phyloP scores from a whole-genome alignment of 35 echinoderm and acorn worm species.

The Ophioderma brevispina region DNA sequence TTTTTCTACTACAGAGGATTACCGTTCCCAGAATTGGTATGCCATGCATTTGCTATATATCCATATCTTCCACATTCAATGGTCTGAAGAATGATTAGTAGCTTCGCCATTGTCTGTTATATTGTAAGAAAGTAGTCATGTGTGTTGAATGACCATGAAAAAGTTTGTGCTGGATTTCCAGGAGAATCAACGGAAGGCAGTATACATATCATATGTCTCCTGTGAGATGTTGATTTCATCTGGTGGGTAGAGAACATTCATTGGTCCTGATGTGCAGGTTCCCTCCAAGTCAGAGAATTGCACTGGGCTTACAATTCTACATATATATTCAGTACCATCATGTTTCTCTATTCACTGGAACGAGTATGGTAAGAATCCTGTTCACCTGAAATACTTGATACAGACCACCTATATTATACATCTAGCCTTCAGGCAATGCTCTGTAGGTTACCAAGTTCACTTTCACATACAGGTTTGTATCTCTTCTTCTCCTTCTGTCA shows the following conservation, averaged over 20 bases:
- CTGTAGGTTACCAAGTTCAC: neutral
- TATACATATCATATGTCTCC: neutral
- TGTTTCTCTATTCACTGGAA: neutral
- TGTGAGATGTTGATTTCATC: neutral
- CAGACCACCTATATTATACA: neutral
- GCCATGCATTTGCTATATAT: conserved; percentile 19
- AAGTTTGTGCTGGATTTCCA: neutral
- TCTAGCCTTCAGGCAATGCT: too few species aligned
- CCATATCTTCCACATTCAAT: neutral
- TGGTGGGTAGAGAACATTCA: conserved; percentile 13
- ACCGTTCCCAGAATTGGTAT: neutral
- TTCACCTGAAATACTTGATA: neutral
- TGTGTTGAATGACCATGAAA: conserved; percentile 27
- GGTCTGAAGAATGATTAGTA: neutral
- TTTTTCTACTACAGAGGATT: neutral
- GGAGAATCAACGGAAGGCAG: neutral
- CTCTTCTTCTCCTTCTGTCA: neutral
- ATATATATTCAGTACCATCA: neutral
- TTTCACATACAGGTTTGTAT: conserved; percentile 2
- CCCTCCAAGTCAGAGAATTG: neutral
- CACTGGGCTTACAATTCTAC: neutral
- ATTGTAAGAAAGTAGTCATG: neutral
- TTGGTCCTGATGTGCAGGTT: neutral
- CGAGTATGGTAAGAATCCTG: neutral
- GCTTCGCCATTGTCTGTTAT: neutral